Base-by-base conservation (phyloP, 2,113 vertebrate genomes). In the Scortum barcoo region DNA sequence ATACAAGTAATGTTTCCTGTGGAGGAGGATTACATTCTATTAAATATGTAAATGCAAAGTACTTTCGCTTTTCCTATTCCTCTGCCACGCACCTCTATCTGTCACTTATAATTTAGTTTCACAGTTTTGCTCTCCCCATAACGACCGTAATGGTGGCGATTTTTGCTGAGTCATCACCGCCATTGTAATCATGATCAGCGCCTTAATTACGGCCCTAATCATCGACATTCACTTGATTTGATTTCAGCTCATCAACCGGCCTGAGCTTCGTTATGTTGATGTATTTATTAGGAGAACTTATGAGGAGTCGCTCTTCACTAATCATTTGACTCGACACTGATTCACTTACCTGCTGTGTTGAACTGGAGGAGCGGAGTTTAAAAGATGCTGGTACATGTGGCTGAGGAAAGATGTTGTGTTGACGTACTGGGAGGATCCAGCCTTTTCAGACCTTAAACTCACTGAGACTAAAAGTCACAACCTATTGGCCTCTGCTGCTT, bases 201-300 rank as follows among this genome's bases (percentile, higher is more conserved):
- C 48, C 17, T 65, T 22, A 20, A 46, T 57, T 48, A 56, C 14
- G 30, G 56, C 26, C 24, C 24, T 38, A 4, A 65, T 58, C 50
- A 65, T 38, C 12, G 33, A 38, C 53, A 57, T 81, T 63, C 54
- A 68, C 51, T 62, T 80, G 75, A 86, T 86, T 72, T 60, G 70
- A 88, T 88, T 78, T 69, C 17, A 63, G 61, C 65, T 58, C 61
- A 28, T 78, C 24, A 51, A 3, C 69, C 38, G 22, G 24, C 24
- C 16, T 17, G 33, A 50, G 42, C 53, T 33, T n/a, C 8, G 5
- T 44, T 36, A 51, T 51, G 63, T 53, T 40, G 40, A 50, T 46
- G 5, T 80, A 36, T 63, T 65, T 46, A 62, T 61, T 26, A 74
- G 38, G 40, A 30, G 67, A 46, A 50, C 51, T 46, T 72, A 75